These are phyloP conservation scores for Poecilia wingei DNA, from an alignment of 2,797 vertebrate species.

Conservation along the genomic window DNA sequence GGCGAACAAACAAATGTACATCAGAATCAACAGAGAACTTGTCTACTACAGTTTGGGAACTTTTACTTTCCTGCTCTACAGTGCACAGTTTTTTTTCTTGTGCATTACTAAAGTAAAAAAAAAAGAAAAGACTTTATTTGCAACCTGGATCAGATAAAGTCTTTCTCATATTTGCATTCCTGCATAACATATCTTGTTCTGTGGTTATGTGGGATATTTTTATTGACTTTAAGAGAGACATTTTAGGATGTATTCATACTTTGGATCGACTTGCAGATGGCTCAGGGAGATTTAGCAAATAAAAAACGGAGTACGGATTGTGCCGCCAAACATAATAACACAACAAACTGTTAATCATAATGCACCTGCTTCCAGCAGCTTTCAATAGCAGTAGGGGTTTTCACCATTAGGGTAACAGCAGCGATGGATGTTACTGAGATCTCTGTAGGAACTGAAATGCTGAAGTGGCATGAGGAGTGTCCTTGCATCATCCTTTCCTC, in stretches of 20 bases:
- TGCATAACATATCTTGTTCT: not conserved
- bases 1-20: not conserved
- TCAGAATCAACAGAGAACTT: not conserved
- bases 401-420: not conserved
- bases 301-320: not conserved
- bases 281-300: constrained; percentile 4
- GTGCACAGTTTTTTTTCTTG: not conserved
- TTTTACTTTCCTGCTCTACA: not conserved
- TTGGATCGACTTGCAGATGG: constrained; percentile 18
- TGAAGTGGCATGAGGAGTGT: constrained; percentile 17
- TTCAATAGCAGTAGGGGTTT: constrained; percentile 7
- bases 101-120: not conserved
- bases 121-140: not conserved
- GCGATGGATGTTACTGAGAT: constrained; percentile 16
- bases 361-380: not conserved
- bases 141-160: constrained; percentile 1
- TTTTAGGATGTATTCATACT: constrained; percentile 23
- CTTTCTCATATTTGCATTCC: constrained; percentile 1
- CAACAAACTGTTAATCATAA: constrained; percentile 10
- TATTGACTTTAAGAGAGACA: not conserved
- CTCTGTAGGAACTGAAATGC: constrained; percentile 31
- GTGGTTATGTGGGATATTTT: not conserved
- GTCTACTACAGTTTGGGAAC: not conserved
- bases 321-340: constrained; percentile 12
- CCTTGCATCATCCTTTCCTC: constrained; percentile 26